Evolutionary conservation across 2,888 invertebrate species (phyloP).

Genomic region (Clitarchus hookeri): DNA sequence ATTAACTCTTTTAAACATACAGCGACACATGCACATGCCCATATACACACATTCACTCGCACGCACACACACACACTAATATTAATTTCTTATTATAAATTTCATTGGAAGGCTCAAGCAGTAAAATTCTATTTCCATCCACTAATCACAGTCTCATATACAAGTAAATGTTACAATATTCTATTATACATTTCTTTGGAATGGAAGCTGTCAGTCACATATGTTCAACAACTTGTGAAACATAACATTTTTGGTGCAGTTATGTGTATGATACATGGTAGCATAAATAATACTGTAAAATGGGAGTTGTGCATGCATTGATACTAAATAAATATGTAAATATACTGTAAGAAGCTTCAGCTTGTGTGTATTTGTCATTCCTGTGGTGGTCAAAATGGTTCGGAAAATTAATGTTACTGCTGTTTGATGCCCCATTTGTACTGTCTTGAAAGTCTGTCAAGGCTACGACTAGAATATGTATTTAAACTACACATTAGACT

Average conservation of each 20-base stretch:
- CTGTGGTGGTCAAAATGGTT: neutral
- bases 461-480: no score
- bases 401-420: neutral
- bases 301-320: neutral
- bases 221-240: slow-evolving; percentile 6
- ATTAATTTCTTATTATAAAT: neutral
- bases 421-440: neutral
- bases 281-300: neutral
- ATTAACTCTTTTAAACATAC: no score
- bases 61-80: neutral
- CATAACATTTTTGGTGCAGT: slow-evolving; percentile 7
- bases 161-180: neutral
- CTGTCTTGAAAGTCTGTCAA: no score
- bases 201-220: slow-evolving; percentile 23
- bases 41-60: neutral
- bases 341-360: neutral
- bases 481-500: no score
- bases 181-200: slow-evolving; percentile 23
- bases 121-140: neutral
- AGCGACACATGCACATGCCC: no score
- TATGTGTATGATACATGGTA: neutral
- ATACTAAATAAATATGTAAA: neutral
- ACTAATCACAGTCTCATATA: neutral
- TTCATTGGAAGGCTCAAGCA: neutral
- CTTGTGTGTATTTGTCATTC: neutral